Conservation (phyloP, 2,888 invertebrate species). For the Cancer borealis region DNA sequence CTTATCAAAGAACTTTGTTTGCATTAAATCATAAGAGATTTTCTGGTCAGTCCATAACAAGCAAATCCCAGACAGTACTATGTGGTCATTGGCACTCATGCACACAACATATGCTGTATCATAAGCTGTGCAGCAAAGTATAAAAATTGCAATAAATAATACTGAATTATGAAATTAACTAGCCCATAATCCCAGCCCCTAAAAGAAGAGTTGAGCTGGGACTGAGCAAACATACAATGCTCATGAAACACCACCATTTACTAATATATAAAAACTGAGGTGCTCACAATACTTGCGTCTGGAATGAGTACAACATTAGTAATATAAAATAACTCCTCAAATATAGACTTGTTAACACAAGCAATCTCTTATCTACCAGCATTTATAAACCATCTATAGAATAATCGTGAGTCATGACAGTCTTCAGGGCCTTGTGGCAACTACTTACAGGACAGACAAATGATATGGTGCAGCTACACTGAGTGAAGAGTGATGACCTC, state of each 20-base stretch:
- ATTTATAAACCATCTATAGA: background rate
- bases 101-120: background rate
- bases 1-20: background rate
- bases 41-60: background rate
- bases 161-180: constrained; percentile 37
- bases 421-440: background rate
- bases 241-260: background rate
- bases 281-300: constrained; percentile 3
- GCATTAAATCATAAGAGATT: background rate
- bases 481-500: background rate
- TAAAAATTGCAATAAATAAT: constrained; percentile 46
- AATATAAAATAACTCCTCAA: background rate
- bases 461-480: background rate
- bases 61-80: constrained; percentile 9
- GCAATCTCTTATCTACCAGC: background rate
- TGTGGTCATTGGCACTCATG: constrained; percentile 9
- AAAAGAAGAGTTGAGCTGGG: background rate
- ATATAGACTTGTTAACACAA: constrained; percentile 18
- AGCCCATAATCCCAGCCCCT: background rate
- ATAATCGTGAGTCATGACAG: background rate
- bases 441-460: constrained; percentile 23
- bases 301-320: constrained; percentile 33
- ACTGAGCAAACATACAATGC: background rate
- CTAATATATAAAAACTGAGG: constrained; percentile 4
- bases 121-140: constrained; percentile 9